A percentile compares a stretch with the other conserved stretches of the same genome.
Evolutionary conservation across 1,140 invertebrate genomes (phyloP).

Genomic region (Drosophila athabasca): DNA sequence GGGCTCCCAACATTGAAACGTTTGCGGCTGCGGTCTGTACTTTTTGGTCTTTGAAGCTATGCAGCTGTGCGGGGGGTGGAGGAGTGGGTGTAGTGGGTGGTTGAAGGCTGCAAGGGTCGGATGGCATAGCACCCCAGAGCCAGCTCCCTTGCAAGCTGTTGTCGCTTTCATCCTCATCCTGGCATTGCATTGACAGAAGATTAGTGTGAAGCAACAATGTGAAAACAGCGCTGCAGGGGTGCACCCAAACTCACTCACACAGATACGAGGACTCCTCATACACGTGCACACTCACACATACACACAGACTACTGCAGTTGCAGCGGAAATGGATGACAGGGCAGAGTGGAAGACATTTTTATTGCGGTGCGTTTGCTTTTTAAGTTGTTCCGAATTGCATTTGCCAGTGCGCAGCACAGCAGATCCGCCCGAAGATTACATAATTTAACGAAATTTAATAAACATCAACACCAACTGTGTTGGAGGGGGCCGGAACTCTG

Average conservation of each 20-base stretch:
- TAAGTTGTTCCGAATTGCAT: slow-evolving; percentile 81
- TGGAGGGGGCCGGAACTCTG: slow-evolving; percentile 16
- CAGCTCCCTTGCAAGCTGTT: slow-evolving; percentile 70
- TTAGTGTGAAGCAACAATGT: slow-evolving; percentile 81
- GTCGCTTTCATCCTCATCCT: slow-evolving; percentile 74
- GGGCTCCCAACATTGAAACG: slow-evolving; percentile 65
- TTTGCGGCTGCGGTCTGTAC: slow-evolving; percentile 78
- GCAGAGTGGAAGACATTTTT: slow-evolving; percentile 69
- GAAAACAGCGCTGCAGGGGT: slow-evolving; percentile 75
- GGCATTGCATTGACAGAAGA: slow-evolving; percentile 77
- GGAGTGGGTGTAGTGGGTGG: slow-evolving; percentile 6
- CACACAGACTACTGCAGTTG: slow-evolving; percentile 36
- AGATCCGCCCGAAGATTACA: slow-evolving; percentile 70
- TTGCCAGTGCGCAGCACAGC: slow-evolving; percentile 55
- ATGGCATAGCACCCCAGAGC: slow-evolving; percentile 22
- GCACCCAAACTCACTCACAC: slow-evolving; percentile 4
- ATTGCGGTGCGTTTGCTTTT: slow-evolving; percentile 77
- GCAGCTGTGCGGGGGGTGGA: slow-evolving; percentile 38
- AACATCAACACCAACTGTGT: slow-evolving; percentile 75
- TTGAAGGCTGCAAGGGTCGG: slow-evolving; percentile 19
- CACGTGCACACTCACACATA: slow-evolving; percentile 14
- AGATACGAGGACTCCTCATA: not conserved
- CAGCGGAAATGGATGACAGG: slow-evolving; percentile 62
- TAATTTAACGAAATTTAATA: slow-evolving; percentile 81
- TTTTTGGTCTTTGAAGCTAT: slow-evolving; percentile 75